Conservation (phyloP, 2,797 vertebrate genomes). For the Aplochiton taeniatus region DNA sequence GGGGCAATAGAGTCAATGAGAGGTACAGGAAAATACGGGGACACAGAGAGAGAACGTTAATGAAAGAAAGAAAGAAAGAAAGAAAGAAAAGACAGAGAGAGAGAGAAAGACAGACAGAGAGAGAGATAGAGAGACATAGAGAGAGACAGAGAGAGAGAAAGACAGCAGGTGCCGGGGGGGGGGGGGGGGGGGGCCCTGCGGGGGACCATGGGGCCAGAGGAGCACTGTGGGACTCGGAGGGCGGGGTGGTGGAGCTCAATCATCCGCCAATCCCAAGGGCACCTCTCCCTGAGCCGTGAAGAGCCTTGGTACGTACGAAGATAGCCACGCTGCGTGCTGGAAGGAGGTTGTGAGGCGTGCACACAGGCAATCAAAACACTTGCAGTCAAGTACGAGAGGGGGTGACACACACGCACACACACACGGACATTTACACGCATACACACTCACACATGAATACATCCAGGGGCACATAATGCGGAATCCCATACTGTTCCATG, state of each 20-base stretch:
- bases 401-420: slow-evolving; percentile 1
- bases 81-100: too few species aligned
- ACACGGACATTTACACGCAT: slow-evolving; percentile 6
- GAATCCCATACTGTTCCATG: slow-evolving; percentile 29
- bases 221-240: slow-evolving; percentile 38
- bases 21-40: too few species aligned
- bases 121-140: not conserved
- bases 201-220: not conserved
- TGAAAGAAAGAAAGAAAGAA: not conserved
- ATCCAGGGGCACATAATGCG: slow-evolving; percentile 17
- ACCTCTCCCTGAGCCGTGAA: slow-evolving; percentile 52
- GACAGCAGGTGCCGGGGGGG: slow-evolving; percentile 8
- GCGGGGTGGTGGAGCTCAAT: slow-evolving; percentile 64
- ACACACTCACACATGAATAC: not conserved
- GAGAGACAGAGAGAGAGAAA: not conserved
- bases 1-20: too few species aligned
- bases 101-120: not conserved
- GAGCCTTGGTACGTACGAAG: slow-evolving; percentile 36
- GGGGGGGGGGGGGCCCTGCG: slow-evolving; percentile 50
- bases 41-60: not conserved
- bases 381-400: slow-evolving; percentile 12
- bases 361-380: slow-evolving; percentile 2
- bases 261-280: slow-evolving; percentile 52
- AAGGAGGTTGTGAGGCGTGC: slow-evolving; percentile 20
- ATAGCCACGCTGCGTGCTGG: slow-evolving; percentile 36